Base-by-base conservation (phyloP, 2,797 vertebrate genomes). In the Ambastaia sidthimunki region DNA sequence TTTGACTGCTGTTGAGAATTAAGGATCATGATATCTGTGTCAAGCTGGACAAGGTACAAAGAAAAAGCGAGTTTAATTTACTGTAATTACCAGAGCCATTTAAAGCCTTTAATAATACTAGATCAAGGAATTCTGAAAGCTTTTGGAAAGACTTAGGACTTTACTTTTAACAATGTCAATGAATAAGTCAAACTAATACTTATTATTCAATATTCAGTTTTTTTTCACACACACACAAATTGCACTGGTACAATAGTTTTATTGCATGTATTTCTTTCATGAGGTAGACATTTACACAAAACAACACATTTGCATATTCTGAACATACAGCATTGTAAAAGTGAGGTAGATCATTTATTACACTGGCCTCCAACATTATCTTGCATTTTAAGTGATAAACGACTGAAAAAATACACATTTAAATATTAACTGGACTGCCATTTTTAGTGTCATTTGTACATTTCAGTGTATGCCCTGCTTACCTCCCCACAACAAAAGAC, bases 261-360 rank as follows among this genome's bases (percentile, higher is more conserved):
- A 82, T 84, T 86, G 71, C 60, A 59, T 65, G 65, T 71, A 80
- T 9, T 75, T 9, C 41, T 41, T 82, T 71, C 37, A 70, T 71
- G 73, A 85, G 73, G 79, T 77, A 79, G 76, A 82, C n/a, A 41
- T 71, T 71, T 48, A 59, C 41, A 73, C 74, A 65, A 11, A 41
- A 25, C 71, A 65, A 68, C 41, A 55, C 50, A 76, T 47, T 76
- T 81, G 70, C 52, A 70, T 25, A 81, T 34, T 69, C 31, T 59
- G 48, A 82, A 76, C 59, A 75, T 65, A 74, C 71, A 74, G 54
- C 25, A 77, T 19, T 59, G 52, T 19, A 80, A 60, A 54, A 48
- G 2, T 72, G 82, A 80, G 82, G 82, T 80, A 82, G 77, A 50
- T 41, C 37, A 41, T 41, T 41, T 41, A 23, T 21, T 71, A 23